Base-by-base conservation (phyloP, 2,797 vertebrate species). In the Sebastiscus tertius region DNA sequence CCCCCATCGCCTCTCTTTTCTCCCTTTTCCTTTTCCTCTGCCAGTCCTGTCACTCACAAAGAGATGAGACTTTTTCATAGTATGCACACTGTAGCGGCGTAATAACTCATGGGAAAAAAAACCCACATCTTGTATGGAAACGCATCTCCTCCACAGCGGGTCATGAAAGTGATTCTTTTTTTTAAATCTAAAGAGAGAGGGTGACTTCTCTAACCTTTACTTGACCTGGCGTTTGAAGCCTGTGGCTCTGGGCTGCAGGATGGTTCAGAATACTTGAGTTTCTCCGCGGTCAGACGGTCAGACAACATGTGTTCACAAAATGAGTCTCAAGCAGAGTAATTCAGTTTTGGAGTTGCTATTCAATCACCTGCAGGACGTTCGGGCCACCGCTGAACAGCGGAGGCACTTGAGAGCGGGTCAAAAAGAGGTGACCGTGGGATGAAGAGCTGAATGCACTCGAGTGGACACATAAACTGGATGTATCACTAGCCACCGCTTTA, bases 21-120 rank as follows among this genome's bases (percentile, higher is more conserved):
- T 66, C 39, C 14, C 61, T 78, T 82, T 80, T 72, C 36, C 81
- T 74, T 85, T 86, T 86, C 54, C 81, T 73, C 82, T 79, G 75
- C 75, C 85, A 86, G 73, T 75, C 83, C 87, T 89, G 88, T 91
- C 90, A 91, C 82, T 93, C 82, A 86, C 64, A 79, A 77, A 75
- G 80, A 89, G 83, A 83, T 79, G 75, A 91, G 77, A 72, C 75
- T 82, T 83, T 82, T 83, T 87, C 83, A 87, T 79, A 73, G 80
- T 62, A 78, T 81, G 73, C 81, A 58, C 56, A 72, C 55, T 59
- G 70, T 49, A 26, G 62, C 34, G 3, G 86, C 64, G 84, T 75
- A 75, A 79, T 79, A 86, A 81, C 69, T 74, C 75, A 62, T 14
- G n/a, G 59, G 65, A 78, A 52, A 75, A 81, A 83, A 29, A 81